A percentile compares a stretch with the other conserved stretches of the same genome.
Conservation (phyloP, 2,888 invertebrate species). For the Diachrysia chrysitis region DNA sequence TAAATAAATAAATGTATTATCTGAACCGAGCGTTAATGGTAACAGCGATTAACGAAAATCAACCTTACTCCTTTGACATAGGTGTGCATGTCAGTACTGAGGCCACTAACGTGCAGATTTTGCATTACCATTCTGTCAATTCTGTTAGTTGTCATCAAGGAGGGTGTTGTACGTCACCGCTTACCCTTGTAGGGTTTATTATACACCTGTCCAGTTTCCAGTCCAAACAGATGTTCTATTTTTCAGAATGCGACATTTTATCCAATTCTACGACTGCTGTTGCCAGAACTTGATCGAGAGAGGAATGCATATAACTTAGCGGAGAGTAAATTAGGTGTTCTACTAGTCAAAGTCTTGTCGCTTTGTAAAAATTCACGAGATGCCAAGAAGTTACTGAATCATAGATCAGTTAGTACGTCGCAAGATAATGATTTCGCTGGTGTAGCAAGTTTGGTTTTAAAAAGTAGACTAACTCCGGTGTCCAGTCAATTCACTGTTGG, state of each 20-base stretch:
- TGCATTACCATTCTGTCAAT: not conserved
- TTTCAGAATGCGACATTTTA: conserved; percentile 90
- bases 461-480: conserved; percentile 81
- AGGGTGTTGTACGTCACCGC: too few species aligned
- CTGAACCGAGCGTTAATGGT: too few species aligned
- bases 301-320: conserved; percentile 95
- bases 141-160: not conserved
- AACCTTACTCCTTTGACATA: not conserved
- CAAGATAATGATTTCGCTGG: conserved; percentile 94
- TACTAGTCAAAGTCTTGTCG: conserved; percentile 93
- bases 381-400: conserved; percentile 78
- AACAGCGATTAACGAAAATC: not conserved
- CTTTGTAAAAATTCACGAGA: conserved; percentile 90
- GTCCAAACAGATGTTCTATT: not conserved
- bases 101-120: not conserved
- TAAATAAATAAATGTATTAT: not conserved
- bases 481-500: conserved; percentile 89
- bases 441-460: conserved; percentile 92
- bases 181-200: not conserved
- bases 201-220: not conserved
- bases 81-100: not conserved
- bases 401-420: conserved; percentile 84
- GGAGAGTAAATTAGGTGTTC: conserved; percentile 92
- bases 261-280: conserved; percentile 93
- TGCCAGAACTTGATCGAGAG: conserved; percentile 94